Evolutionary conservation across 2,113 vertebrate species (phyloP).

Genomic region (Hypanus sabinus): DNA sequence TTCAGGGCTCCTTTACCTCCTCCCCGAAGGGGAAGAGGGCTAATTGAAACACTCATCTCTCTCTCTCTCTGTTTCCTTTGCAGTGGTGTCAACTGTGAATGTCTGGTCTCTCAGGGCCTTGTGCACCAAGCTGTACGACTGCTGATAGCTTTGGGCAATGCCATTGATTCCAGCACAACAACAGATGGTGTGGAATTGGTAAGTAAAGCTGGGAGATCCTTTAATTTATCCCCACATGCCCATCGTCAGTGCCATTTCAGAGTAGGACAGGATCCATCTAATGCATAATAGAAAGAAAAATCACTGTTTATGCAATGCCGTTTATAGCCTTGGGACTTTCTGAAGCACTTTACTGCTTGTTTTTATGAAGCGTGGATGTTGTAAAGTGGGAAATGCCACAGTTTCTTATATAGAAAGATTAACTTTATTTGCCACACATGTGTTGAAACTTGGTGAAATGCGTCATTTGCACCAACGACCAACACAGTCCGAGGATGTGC

Average conservation of each 20-base stretch:
- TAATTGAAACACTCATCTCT: neutral
- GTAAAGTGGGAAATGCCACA: neutral
- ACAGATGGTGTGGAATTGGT: slow-evolving; percentile 75
- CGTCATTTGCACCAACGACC: too few relatives aligned
- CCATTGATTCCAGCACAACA: slow-evolving; percentile 51
- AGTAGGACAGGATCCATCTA: neutral
- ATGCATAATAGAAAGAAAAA: neutral
- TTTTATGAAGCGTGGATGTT: neutral
- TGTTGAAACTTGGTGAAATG: too few relatives aligned
- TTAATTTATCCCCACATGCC: neutral
- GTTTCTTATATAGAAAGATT: too few relatives aligned
- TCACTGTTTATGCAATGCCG: neutral
- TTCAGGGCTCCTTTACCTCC: too few relatives aligned
- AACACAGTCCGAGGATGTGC: too few relatives aligned
- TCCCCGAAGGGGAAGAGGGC: too few relatives aligned
- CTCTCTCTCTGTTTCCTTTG: slow-evolving; percentile 31
- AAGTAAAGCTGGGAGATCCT: slow-evolving; percentile 43
- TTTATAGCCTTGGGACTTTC: neutral
- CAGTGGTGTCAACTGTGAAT: slow-evolving; percentile 54
- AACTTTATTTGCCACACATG: too few relatives aligned
- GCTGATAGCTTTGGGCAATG: slow-evolving; percentile 64
- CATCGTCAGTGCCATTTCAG: neutral
- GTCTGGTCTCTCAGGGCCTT: slow-evolving; percentile 58
- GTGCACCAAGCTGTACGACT: slow-evolving; percentile 61
- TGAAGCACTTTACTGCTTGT: neutral